Evolutionary conservation across 1,140 invertebrate species (phyloP).

Genomic region (Bombus haemorrhoidalis): DNA sequence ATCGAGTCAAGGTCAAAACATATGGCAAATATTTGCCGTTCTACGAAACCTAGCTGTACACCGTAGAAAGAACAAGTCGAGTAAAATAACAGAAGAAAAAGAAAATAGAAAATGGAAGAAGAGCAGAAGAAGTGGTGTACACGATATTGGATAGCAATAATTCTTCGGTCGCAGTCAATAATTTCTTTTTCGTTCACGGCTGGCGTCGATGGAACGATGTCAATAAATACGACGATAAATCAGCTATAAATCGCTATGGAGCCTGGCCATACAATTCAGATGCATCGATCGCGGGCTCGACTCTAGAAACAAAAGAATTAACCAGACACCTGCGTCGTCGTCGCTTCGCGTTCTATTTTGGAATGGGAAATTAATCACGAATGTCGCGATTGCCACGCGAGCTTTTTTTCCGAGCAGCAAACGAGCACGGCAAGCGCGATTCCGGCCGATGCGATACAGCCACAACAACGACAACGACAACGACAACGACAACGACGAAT

Average conservation of each 20-base stretch:
- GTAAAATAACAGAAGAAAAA: no score
- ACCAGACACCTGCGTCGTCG: slow-evolving; percentile 47
- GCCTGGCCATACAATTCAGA: slow-evolving; percentile 2
- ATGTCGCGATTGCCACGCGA: slow-evolving; percentile 37
- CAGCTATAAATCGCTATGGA: slow-evolving; percentile 28
- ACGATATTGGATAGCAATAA: slow-evolving; percentile 29
- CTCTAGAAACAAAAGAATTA: slow-evolving; percentile 42
- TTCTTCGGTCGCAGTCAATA: slow-evolving; percentile 30
- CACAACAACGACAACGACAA: background rate
- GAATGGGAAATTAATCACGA: slow-evolving; percentile 43
- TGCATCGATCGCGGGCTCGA: slow-evolving; percentile 13
- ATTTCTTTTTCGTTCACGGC: slow-evolving; percentile 15
- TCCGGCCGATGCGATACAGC: background rate
- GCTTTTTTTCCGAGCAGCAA: slow-evolving; percentile 2
- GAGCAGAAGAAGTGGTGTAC: no score
- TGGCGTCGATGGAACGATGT: slow-evolving; percentile 22
- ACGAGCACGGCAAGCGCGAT: background rate
- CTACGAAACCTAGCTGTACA: background rate
- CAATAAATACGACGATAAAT: slow-evolving; percentile 42
- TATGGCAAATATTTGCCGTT: background rate
- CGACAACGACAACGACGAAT: background rate
- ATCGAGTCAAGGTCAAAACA: background rate
- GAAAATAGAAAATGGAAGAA: no score
- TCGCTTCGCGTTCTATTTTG: slow-evolving; percentile 30
- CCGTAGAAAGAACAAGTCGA: no score